Evolutionary conservation across 2,113 vertebrate genomes (phyloP), one percentile per base, ranked within the genome.

Genomic region (Spheniscus mendiculus): DNA sequence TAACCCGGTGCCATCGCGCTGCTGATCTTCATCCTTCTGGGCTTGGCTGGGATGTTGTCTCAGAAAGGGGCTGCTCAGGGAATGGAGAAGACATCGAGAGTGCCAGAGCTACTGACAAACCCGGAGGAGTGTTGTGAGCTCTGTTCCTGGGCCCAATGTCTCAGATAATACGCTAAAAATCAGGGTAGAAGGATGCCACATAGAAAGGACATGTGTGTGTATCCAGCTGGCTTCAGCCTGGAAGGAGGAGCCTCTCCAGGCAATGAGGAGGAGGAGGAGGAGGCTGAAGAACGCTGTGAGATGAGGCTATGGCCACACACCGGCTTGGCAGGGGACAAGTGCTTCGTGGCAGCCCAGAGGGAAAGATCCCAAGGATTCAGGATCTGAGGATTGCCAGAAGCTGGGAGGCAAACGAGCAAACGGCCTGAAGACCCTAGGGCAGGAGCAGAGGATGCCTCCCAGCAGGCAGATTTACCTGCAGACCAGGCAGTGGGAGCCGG

Each of bases 281-380:
- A 72, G 47, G 90, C 47, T 79, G 69, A 78, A 86, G 80, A 79
- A 83, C 2, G 18, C 59, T 67, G 38, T 1, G 6, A 77, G 72
- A 83, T 67, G 74, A 85, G 40, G 58, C 45, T 30, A 50, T 32
- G 44, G 32, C 38, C 19, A 71, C 23, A 76, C n/a, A 52, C 14
- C 0, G 0, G 34, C 53, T 84, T 65, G 30, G 52, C 3, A 86
- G 62, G 34, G 34, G 42, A 34, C 0, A 29, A 53, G 12, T 32
- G n/a, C 58, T 83, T 78, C 0, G 1, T 26, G 45, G n/a, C 32
- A 91, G 53, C 22, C 40, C 67, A 77, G 25, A 81, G 18, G 52
- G 30, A 70, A 66, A 78, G 25, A 71, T 58, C 20, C 19, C 6
- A 36, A 76, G 44, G 40, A 77, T 30, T 73, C n/a, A 71, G 32